Evolutionary conservation across 2,797 vertebrate genomes (phyloP).

Genomic region (Vespertilio murinus): DNA sequence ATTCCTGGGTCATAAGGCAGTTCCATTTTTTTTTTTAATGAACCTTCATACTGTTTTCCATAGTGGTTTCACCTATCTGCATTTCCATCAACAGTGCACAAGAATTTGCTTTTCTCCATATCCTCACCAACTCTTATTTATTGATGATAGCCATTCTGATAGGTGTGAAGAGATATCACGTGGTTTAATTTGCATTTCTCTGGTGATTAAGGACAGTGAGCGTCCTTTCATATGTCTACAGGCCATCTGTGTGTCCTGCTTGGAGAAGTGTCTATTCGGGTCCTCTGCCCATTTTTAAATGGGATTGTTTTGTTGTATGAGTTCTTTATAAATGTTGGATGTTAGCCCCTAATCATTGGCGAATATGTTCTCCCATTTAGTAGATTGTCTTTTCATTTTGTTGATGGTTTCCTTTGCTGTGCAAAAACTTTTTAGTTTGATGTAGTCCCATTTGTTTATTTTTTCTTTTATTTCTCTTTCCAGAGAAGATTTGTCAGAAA

Average conservation of each 20-base stretch:
- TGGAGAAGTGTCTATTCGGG: background rate
- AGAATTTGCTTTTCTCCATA: background rate
- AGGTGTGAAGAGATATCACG: background rate
- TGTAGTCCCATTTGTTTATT: background rate
- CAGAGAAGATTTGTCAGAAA: background rate
- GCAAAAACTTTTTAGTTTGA: background rate
- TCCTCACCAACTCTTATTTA: background rate
- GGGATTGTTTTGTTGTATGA: background rate
- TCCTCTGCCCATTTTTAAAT: background rate
- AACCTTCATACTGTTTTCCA: background rate
- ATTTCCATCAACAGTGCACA: background rate
- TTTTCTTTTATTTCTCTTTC: background rate
- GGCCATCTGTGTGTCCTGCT: background rate
- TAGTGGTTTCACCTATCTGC: background rate
- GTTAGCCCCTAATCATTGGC: background rate
- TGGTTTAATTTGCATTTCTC: background rate
- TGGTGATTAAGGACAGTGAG: background rate
- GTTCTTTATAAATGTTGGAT: background rate
- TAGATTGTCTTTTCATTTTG: background rate
- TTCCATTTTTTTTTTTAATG: background rate
- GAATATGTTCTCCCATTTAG: background rate
- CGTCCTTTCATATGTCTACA: background rate
- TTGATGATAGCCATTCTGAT: background rate
- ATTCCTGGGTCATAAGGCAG: background rate
- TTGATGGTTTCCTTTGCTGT: background rate